Percentiles rank a stretch among this genome's conserved stretches.
phyloP scores from a whole-genome alignment of 1,140 invertebrate species.

The Drosophila sproati region DNA sequence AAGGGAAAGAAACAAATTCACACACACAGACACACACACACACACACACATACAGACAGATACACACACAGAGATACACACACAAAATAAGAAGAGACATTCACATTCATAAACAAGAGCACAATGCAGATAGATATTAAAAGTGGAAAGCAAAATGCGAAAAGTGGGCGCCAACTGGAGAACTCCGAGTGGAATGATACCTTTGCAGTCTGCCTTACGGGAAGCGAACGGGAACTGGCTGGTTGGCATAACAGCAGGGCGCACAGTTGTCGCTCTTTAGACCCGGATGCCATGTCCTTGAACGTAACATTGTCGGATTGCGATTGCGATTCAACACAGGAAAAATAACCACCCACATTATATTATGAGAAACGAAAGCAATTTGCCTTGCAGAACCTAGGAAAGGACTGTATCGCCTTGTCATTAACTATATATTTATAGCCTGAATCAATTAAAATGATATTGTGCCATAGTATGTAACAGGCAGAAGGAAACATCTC shows the following conservation, averaged over 20 bases:
- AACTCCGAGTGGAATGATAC: background rate
- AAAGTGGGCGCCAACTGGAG: slow-evolving; percentile 54
- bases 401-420: no score
- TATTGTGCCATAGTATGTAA: no score
- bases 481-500: no score
- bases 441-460: no score
- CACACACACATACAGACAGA: background rate
- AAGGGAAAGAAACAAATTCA: slow-evolving; percentile 34
- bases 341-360: background rate
- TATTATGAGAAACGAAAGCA: background rate
- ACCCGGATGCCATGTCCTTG: slow-evolving; percentile 47
- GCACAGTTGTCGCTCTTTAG: slow-evolving; percentile 29
- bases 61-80: background rate
- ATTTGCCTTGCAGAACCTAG: no score
- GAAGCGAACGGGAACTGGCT: background rate
- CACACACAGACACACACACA: slow-evolving; percentile 3
- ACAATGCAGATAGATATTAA: slow-evolving; percentile 21
- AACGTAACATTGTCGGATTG: slow-evolving; percentile 10
- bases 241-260: background rate
- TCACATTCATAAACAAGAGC: slow-evolving; percentile 28
- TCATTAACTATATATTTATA: no score
- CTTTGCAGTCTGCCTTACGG: background rate
- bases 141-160: slow-evolving; percentile 60
- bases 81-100: background rate
- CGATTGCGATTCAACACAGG: background rate